Conservation (phyloP, 2,113 vertebrate genomes). For the Cyanistes caeruleus region DNA sequence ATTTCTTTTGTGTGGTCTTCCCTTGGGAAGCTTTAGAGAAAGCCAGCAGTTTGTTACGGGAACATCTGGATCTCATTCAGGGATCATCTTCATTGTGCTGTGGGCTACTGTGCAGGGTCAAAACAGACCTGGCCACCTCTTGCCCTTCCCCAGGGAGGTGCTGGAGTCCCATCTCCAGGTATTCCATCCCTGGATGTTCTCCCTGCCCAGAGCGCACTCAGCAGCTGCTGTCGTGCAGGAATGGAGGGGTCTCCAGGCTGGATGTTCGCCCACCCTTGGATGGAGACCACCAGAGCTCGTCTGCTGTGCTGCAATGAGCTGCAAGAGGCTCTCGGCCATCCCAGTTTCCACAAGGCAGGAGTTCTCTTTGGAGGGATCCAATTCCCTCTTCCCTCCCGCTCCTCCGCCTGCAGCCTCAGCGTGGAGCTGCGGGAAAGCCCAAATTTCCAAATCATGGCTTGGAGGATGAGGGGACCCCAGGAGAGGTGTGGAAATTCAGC, state of each 20-base stretch:
- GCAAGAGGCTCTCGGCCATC: neutral
- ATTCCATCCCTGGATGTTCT: neutral
- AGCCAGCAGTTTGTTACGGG: neutral
- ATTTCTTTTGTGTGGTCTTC: neutral
- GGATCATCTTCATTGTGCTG: neutral
- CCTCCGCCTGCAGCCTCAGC: fast-evolving
- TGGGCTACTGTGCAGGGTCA: neutral
- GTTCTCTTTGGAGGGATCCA: neutral
- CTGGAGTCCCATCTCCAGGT: fast-evolving
- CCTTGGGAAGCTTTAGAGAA: neutral
- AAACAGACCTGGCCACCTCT: neutral
- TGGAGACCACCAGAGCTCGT: neutral
- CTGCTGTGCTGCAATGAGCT: neutral
- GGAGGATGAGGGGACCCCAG: neutral
- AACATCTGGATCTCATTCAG: neutral
- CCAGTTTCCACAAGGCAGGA: neutral
- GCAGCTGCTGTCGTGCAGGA: fast-evolving
- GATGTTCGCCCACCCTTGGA: neutral
- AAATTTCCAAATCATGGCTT: neutral
- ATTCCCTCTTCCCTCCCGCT: neutral
- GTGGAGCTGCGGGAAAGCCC: neutral
- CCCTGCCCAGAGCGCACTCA: fast-evolving
- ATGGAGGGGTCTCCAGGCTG: neutral
- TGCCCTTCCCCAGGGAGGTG: neutral
- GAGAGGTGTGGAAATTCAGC: neutral